Conservation (phyloP, 2,888 invertebrate species). For the Leucophora obtusa region DNA sequence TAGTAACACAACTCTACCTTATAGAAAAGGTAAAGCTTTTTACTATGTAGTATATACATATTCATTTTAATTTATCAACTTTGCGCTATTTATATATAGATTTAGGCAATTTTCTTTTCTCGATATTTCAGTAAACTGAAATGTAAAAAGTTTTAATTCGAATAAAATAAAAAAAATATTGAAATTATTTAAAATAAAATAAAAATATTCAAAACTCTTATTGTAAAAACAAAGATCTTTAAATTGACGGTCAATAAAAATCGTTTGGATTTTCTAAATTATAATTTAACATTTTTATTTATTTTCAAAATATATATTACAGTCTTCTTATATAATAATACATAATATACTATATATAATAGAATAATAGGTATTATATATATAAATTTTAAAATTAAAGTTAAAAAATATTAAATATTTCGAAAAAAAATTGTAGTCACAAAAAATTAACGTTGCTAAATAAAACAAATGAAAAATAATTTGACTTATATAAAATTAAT, state of each 20-base stretch:
- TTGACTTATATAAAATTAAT: constrained; percentile 34
- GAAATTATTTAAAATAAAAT: constrained; percentile 3
- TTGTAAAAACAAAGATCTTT: background rate
- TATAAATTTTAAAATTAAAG: constrained; percentile 23
- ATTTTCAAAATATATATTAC: constrained; percentile 62
- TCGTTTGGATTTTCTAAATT: constrained; percentile 24
- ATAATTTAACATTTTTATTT: constrained; percentile 60
- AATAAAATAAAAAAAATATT: constrained; percentile 7
- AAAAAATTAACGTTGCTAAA: constrained; percentile 24
- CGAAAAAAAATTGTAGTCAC: constrained; percentile 16
- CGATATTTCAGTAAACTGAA: constrained; percentile 17
- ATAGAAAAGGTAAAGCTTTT: constrained; percentile 26
- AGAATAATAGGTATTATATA: constrained; percentile 35
- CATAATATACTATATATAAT: constrained; percentile 48
- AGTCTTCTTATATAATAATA: constrained; percentile 62
- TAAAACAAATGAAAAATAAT: constrained; percentile 31
- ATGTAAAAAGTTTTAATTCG: background rate
- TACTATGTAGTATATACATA: background rate
- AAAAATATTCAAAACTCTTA: background rate
- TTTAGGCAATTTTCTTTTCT: background rate
- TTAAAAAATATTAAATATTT: constrained; percentile 48
- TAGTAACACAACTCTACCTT: constrained; percentile 20
- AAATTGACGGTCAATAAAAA: background rate
- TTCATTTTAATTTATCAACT: background rate
- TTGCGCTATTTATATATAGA: background rate